phyloP scores from a whole-genome alignment of 1,140 invertebrate species.

The Pogonomyrmex californicus region DNA sequence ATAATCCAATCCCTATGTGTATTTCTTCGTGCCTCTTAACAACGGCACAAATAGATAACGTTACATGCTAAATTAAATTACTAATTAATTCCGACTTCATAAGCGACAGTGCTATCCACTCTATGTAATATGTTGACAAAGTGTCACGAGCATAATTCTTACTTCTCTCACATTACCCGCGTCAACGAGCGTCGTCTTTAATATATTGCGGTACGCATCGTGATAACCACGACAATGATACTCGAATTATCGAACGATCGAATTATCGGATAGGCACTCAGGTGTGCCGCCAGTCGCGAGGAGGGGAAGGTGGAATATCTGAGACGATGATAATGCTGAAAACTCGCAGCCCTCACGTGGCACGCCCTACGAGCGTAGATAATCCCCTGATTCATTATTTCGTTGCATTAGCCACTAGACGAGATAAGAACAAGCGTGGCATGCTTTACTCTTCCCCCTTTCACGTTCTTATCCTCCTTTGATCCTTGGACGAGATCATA shows the following conservation, averaged over 20 bases:
- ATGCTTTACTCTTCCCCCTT: background rate
- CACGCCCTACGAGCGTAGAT: slow-evolving; percentile 70
- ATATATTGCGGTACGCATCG: slow-evolving; percentile 52
- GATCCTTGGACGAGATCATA: slow-evolving; percentile 2
- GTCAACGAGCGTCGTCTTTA: slow-evolving; percentile 45
- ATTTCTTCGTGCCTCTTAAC: background rate
- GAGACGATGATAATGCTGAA: slow-evolving; percentile 77
- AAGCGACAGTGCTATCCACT: background rate
- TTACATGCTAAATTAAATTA: slow-evolving; percentile 7
- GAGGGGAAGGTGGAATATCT: slow-evolving; percentile 26
- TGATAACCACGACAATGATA: slow-evolving; percentile 50
- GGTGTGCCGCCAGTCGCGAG: slow-evolving; percentile 21
- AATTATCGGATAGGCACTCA: slow-evolving; percentile 16
- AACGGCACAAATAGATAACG: background rate
- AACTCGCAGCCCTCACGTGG: slow-evolving; percentile 70
- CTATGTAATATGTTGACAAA: background rate
- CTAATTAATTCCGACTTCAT: slow-evolving; percentile 10
- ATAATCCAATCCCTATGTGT: background rate
- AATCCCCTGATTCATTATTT: slow-evolving; percentile 82
- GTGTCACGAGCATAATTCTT: slow-evolving; percentile 40
- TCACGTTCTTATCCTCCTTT: slow-evolving; percentile 45
- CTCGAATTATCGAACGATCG: slow-evolving; percentile 59
- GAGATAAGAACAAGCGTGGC: slow-evolving; percentile 71
- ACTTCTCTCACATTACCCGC: slow-evolving; percentile 52
- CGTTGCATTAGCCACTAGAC: slow-evolving; percentile 72